phyloP scores from a whole-genome alignment of 2,797 vertebrate species.

The Morelia viridis region DNA sequence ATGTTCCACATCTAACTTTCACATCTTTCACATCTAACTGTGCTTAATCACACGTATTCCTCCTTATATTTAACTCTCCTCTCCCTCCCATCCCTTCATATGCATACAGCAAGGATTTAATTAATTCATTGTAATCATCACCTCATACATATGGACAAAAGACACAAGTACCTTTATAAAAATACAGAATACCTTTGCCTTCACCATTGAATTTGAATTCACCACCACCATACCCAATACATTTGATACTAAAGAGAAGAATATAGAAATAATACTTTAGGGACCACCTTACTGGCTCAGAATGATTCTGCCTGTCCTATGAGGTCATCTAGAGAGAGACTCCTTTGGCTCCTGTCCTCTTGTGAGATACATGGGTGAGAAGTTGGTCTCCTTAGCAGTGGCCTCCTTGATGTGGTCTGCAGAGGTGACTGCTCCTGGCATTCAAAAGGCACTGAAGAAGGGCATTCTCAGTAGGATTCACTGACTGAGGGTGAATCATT shows the following conservation, averaged over 20 bases:
- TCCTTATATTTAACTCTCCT: too few species aligned
- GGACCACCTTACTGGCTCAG: neutral
- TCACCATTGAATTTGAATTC: neutral
- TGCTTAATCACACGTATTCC: neutral
- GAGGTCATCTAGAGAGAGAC: neutral
- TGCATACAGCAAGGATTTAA: neutral
- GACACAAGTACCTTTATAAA: neutral
- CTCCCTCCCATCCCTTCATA: neutral
- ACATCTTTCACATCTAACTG: neutral
- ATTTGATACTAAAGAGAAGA: neutral
- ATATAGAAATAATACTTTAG: neutral
- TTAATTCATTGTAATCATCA: neutral
- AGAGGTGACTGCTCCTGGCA: neutral
- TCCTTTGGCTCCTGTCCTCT: neutral
- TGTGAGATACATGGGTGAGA: neutral
- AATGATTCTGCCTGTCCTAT: neutral
- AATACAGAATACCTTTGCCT: neutral
- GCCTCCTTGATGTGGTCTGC: neutral
- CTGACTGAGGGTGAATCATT: neutral
- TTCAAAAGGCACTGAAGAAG: neutral
- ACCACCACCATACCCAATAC: neutral
- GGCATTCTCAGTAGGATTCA: neutral
- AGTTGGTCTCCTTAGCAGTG: neutral
- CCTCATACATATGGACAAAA: neutral
- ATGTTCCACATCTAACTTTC: neutral